phyloP scores from a whole-genome alignment of 2,888 invertebrate genomes.

The Bellardia pandia region DNA sequence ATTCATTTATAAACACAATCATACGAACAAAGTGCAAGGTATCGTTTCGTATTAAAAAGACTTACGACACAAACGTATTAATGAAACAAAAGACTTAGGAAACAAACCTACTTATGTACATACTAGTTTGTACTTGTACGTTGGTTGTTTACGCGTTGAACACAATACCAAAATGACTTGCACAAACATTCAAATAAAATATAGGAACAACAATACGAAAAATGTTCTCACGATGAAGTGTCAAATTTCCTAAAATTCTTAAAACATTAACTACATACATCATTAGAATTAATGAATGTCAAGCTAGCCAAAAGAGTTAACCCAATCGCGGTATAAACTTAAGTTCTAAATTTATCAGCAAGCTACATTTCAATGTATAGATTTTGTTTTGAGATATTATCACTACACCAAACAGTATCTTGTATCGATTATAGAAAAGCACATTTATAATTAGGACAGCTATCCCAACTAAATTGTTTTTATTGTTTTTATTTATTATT shows the following conservation, averaged over 20 bases:
- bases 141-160: not conserved
- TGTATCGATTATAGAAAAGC: too few species aligned
- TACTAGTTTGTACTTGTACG: too few species aligned
- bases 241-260: constrained; percentile 64
- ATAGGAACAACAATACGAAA: constrained; percentile 4
- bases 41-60: not conserved
- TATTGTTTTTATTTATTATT: too few species aligned
- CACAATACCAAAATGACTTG: not conserved
- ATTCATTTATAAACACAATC: not conserved
- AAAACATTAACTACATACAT: constrained; percentile 50
- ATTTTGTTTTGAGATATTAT: too few species aligned
- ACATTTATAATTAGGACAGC: too few species aligned
- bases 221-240: constrained; percentile 62
- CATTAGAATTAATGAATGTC: not conserved
- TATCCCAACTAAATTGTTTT: too few species aligned
- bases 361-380: too few species aligned
- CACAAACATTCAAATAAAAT: not conserved
- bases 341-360: too few species aligned
- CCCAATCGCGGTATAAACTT: too few species aligned
- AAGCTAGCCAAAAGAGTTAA: too few species aligned
- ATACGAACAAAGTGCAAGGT: too few species aligned
- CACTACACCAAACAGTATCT: too few species aligned
- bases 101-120: constrained; percentile 1
- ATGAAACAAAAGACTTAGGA: constrained; percentile 43
- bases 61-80: constrained; percentile 12